Base-by-base conservation (phyloP, 1,140 invertebrate species). In the Lethrus apterus region DNA sequence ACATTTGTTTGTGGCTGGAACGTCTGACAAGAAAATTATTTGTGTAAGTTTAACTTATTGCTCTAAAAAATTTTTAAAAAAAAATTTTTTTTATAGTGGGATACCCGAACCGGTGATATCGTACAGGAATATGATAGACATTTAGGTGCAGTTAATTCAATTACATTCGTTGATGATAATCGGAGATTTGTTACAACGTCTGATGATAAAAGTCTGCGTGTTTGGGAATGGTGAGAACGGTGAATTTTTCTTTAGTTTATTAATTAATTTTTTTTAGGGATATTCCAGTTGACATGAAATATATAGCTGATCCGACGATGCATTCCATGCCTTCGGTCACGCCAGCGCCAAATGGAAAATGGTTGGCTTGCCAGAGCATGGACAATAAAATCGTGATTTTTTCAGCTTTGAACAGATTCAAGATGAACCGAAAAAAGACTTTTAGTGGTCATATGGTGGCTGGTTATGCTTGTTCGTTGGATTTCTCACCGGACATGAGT, bases 241-340 rank as follows among this genome's bases (percentile, higher is more conserved):
- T 7, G n/a, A 26, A n/a, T 26, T 26, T 26, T 26, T 26, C 24
- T 7, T n/a, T 7, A n/a, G 24, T 7, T 7, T 44, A 31, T 44
- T 4, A 40, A 40, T 18, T 26, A 26, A 26, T 30, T 8, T 31
- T 48, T 44, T 64, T 49, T 59, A 89, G 85, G 86, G 94, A 99
- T 67, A 97, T 99, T 65, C 97, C 96, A 0, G 96, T 99, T 2
- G 96, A 99, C 67, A 98, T 99, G 84, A 99, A 99, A 67, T 98
- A 99, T 64, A 99, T 99, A 58, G 95, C 96, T n/a, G 96, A 99
- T 73, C 95, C 96, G 2, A 86, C 89, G 2, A 97, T 99, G 92
- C 96, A 99, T 72, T 98, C 94, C 3, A 97, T 99, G 84, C 97
- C 97, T 0, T 85, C 93, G 1, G 93, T 98, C 0, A 92, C 92